Percentiles rank a stretch among this genome's conserved stretches.
phyloP scores from a whole-genome alignment of 2,113 vertebrate species.

The Lampris megalopsis region DNA sequence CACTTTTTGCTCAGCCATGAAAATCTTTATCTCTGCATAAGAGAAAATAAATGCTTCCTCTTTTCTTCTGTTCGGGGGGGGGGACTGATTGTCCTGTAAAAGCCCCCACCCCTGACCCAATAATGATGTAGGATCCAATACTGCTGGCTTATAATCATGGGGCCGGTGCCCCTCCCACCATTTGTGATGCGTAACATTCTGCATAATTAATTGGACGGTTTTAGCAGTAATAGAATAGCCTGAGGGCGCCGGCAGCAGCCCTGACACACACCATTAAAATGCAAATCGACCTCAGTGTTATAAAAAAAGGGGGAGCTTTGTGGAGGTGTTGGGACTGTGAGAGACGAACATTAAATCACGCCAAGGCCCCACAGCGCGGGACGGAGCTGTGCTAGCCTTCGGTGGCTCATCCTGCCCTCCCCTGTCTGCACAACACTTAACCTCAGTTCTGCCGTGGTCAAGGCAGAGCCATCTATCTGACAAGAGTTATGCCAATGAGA shows the following conservation, averaged over 20 bases:
- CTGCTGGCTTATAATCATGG: conserved; percentile 46
- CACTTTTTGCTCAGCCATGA: conserved; percentile 4
- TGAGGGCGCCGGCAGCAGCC: conserved; percentile 64
- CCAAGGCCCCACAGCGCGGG: conserved; percentile 28
- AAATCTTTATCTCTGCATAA: conserved; percentile 56
- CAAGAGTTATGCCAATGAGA: conserved; percentile 43
- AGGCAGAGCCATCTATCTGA: conserved; percentile 26
- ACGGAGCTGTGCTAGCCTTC: not conserved
- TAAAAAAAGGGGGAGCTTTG: conserved; percentile 66
- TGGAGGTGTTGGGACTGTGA: conserved; percentile 44
- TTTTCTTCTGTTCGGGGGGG: not conserved
- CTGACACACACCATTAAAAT: conserved; percentile 76
- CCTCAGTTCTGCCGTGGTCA: not conserved
- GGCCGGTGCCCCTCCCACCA: conserved; percentile 45
- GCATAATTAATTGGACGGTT: conserved; percentile 76
- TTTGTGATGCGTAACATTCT: conserved; percentile 68
- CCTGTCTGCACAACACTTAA: not conserved
- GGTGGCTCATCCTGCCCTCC: not conserved
- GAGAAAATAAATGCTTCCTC: conserved; percentile 4
- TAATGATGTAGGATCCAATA: conserved; percentile 55
- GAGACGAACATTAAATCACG: conserved; percentile 64
- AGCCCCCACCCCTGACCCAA: not conserved
- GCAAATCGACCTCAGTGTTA: conserved; percentile 78
- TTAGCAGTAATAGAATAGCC: conserved; percentile 65
- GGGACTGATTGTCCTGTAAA: not conserved